phyloP scores from a whole-genome alignment of 2,113 vertebrate genomes.

The Peromyscus californicus region DNA sequence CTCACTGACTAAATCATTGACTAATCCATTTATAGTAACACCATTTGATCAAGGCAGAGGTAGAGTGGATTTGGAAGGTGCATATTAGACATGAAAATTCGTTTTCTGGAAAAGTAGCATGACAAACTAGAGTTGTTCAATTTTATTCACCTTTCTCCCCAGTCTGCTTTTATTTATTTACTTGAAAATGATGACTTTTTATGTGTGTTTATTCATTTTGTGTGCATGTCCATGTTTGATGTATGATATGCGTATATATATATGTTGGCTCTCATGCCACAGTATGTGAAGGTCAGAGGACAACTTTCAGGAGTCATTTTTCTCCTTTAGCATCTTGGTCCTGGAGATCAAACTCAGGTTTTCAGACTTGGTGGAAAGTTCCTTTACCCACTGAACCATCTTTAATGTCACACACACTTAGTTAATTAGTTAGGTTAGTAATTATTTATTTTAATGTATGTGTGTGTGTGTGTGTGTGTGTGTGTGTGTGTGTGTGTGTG shows the following conservation, averaged over 20 bases:
- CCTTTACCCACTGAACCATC: not conserved
- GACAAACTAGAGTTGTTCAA: not conserved
- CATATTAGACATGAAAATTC: not conserved
- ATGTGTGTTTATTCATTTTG: not conserved
- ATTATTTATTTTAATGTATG: not conserved
- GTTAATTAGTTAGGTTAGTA: not conserved
- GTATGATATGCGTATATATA: not conserved
- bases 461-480: not conserved
- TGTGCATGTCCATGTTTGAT: not conserved
- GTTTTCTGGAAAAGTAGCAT: not conserved
- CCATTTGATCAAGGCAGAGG: not conserved
- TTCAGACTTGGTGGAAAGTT: not conserved
- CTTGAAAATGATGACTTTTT: not conserved
- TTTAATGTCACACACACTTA: not conserved
- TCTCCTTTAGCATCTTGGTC: not conserved
- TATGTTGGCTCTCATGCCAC: not conserved
- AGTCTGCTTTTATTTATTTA: not conserved
- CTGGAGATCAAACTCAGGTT: no score
- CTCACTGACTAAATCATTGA: not conserved
- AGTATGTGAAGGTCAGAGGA: not conserved
- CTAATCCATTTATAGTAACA: not conserved
- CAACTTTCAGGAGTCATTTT: not conserved
- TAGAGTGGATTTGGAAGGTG: not conserved
- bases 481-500: not conserved
- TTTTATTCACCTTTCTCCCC: not conserved